phyloP scores from a whole-genome alignment of 2,113 vertebrate species.

The Vidua chalybeata region DNA sequence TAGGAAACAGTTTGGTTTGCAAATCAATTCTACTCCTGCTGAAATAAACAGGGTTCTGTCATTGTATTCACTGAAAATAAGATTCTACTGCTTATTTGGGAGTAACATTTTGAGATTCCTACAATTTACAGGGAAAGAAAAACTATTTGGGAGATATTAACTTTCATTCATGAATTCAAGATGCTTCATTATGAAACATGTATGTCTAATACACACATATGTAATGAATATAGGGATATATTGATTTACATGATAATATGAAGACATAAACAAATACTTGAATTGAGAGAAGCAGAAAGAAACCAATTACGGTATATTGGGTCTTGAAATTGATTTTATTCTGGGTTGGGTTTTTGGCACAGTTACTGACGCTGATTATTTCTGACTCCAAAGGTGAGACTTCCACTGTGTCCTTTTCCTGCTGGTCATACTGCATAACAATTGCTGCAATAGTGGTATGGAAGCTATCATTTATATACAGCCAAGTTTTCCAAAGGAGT shows the following conservation, averaged over 20 bases:
- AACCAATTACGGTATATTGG: not conserved
- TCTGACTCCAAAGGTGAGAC: not conserved
- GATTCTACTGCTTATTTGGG: not conserved
- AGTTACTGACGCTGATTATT: not conserved
- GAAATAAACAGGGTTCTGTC: not conserved
- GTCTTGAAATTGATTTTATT: not conserved
- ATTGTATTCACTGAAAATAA: not conserved
- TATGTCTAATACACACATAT: accelerated
- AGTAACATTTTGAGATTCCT: not conserved
- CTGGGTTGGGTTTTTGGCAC: accelerated
- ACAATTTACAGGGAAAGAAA: not conserved
- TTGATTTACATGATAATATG: not conserved
- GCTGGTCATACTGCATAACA: not conserved
- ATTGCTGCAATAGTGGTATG: not conserved
- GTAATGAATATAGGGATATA: not conserved
- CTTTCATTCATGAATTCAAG: not conserved
- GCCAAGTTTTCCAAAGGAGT: not conserved
- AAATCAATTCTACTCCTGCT: not conserved
- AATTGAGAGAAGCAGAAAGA: not conserved
- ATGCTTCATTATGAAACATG: not conserved
- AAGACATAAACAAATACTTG: not conserved
- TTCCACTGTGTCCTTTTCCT: not conserved
- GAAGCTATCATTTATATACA: not conserved
- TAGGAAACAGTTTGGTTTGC: not conserved
- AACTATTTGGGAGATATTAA: not conserved